Base-by-base conservation (phyloP, 2,797 vertebrate genomes). In the Garrulus glandarius region DNA sequence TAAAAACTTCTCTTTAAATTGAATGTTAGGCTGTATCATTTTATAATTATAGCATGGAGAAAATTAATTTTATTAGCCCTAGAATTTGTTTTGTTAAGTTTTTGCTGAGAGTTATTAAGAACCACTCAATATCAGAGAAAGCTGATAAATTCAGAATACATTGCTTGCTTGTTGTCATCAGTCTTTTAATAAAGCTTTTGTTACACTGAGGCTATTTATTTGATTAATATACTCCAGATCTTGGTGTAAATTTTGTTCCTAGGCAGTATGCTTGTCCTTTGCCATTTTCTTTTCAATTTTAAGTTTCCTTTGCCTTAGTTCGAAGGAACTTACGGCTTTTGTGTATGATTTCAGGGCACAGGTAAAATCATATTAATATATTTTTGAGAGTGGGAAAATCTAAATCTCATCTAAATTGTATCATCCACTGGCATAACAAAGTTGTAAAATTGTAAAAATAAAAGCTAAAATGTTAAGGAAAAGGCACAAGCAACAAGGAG, bases 101-200 rank as follows among this genome's bases (percentile, higher is more conserved):
- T 61, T 79, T 64, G 6, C 57, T 81, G 10, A 63, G 30, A 89
- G 50, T 63, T 86, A 86, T 95, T 92, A 69, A 93, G 46, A 91
- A 67, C 13, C 6, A 64, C 80, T 93, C 83, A 95, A 52, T 50
- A 53, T 87, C n/a, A 71, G 57, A 49, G 55, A 60, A 97, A 91
- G 20, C 3, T 74, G 69, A 80, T 68, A 72, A 86, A 87, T 84
- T 59, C 65, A 84, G 55, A 97, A 91, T 71, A 36, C 3, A 4
- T 85, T 95, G 65, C 52, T 95, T 82, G 72, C 39, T 60, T 96
- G 30, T 32, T 93, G 41, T 75, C 55, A 65, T 82, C 84, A 88
- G 32, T 93, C 76, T 96, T 94, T 97, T 88, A 95, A 91, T 96
- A 97, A 95, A 82, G n/a, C 44, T 65, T 97, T 94, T 96, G 75